Evolutionary conservation across 2,797 vertebrate genomes (phyloP).

Genomic region (Anableps anableps): DNA sequence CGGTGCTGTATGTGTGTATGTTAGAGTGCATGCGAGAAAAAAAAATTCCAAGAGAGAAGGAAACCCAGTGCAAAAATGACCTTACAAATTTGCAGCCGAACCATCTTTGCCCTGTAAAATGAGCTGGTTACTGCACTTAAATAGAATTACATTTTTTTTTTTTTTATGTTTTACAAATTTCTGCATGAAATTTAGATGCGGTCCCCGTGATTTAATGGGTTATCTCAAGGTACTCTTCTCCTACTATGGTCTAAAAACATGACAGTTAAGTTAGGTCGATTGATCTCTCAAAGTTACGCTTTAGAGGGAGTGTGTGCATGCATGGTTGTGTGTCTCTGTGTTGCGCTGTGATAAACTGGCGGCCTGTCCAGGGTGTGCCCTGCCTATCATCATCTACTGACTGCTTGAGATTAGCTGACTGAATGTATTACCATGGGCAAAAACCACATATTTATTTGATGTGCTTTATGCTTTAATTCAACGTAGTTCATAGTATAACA

Average conservation of each 20-base stretch:
- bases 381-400: too few species aligned
- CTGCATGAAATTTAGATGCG: too few species aligned
- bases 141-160: neutral
- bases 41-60: neutral
- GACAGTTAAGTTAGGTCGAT: too few species aligned
- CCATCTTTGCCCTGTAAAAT: conserved; percentile 34
- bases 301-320: neutral
- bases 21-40: conserved; percentile 5
- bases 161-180: neutral
- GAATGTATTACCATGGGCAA: too few species aligned
- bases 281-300: too few species aligned
- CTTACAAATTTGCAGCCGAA: conserved; percentile 41
- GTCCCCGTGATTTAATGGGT: too few species aligned
- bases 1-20: neutral
- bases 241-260: too few species aligned
- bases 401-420: too few species aligned
- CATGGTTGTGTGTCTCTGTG: neutral
- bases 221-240: too few species aligned
- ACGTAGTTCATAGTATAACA: neutral
- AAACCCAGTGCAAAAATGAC: neutral
- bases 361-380: too few species aligned
- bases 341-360: neutral
- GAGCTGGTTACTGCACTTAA: conserved; percentile 22
- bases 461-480: neutral
- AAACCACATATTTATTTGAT: too few species aligned